Base-by-base conservation (phyloP, 2,113 vertebrate genomes). In the Neoarius graeffei region DNA sequence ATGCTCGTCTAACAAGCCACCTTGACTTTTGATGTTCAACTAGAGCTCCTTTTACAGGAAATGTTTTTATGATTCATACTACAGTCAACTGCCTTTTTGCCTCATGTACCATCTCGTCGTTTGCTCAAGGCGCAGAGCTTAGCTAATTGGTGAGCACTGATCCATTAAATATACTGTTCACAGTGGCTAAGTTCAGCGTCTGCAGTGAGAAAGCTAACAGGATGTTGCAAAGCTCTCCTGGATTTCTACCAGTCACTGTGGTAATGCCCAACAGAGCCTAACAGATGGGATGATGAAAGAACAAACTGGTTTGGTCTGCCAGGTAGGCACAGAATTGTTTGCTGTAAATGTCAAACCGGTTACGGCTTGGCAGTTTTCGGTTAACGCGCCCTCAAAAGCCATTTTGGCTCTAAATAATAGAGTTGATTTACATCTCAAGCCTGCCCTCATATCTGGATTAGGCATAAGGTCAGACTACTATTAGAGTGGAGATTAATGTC, bases 101-200 rank as follows among this genome's bases (percentile, higher is more conserved):
- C n/a, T 50, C 50, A 67, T 17, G 23, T 5, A 14, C 19, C 67
- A 67, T 60, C 52, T 82, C 56, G 89, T 91, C 85, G 88, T 92
- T 96, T 94, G 94, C 94, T 95, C 81, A 93, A 94, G 96, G 95
- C 94, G 91, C 95, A 95, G 96, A 96, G 95, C 95, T 96, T 96
- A 96, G 96, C 95, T 96, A 93, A 95, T 96, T 95, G 95, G 94
- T 95, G 96, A 96, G 95, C 96, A 96, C 92, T 95, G 95, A 95
- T 96, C 94, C 94, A 91, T 94, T 91, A 92, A 92, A 92, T 94
- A 93, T 94, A 93, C 94, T 96, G 96, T 96, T 96, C 96, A 96
- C 96, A 96, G 96, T 96, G 96, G 95, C 96, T 96, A 96, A 96
- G 96, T 96, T 96, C 95, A 96, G 95, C 95, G 94, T 93, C 96